A percentile compares a stretch with the other conserved stretches of the same genome.
phyloP scores from a whole-genome alignment of 2,113 vertebrate species.

The Phocoena sinus region DNA sequence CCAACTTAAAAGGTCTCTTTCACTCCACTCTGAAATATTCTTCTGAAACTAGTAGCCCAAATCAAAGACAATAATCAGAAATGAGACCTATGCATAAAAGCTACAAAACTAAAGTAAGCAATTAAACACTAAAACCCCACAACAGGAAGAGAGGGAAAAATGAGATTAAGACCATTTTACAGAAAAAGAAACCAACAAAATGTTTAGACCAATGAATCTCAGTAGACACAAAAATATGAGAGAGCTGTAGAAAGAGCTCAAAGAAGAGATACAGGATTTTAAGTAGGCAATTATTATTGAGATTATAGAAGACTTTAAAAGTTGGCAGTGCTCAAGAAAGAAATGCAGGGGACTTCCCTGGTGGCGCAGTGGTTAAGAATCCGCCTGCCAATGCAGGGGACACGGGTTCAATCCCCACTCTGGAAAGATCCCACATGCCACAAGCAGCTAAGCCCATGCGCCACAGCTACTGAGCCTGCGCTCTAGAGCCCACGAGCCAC shows the following conservation, averaged over 20 bases:
- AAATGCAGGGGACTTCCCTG: too few species aligned
- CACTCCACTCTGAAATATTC: neutral
- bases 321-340: neutral
- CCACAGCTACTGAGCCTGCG: too few species aligned
- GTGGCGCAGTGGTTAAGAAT: too few species aligned
- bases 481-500: too few species aligned
- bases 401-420: accelerated
- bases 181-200: neutral
- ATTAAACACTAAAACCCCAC: neutral
- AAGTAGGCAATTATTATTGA: neutral
- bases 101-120: neutral
- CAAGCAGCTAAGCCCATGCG: too few species aligned
- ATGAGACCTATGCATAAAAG: neutral
- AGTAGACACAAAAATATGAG: neutral
- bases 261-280: neutral
- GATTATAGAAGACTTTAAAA: neutral
- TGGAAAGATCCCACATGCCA: too few species aligned
- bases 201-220: neutral
- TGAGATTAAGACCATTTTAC: neutral
- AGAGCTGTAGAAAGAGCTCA: neutral
- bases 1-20: neutral
- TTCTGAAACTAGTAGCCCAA: neutral
- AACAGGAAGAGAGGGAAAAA: neutral
- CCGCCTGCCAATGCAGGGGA: too few species aligned
- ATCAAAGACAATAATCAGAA: neutral